Evolutionary conservation across 2,113 vertebrate species (phyloP).

Genomic region (Eurystomus gularis): DNA sequence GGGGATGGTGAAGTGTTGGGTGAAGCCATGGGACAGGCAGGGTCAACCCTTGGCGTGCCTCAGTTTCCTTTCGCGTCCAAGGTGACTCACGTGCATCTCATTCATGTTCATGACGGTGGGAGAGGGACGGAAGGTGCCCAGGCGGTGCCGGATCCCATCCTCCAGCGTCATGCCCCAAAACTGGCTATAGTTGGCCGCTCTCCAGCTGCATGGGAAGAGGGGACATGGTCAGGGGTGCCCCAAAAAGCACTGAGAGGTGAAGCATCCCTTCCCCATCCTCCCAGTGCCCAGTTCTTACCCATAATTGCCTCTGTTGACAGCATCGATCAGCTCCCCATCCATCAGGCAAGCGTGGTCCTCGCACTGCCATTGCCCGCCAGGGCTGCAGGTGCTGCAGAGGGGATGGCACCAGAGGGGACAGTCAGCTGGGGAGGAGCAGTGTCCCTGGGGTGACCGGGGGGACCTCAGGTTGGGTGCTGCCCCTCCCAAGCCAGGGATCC

Average conservation of each 20-base stretch:
- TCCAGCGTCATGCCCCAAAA: conserved; percentile 93
- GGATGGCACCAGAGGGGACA: not conserved
- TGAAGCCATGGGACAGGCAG: not conserved
- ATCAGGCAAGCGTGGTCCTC: conserved; percentile 89
- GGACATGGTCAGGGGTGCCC: rapidly evolving
- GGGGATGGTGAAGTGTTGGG: rapidly evolving
- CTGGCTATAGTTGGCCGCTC: conserved; percentile 90
- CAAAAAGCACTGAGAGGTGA: rapidly evolving
- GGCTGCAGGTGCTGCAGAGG: conserved; percentile 83
- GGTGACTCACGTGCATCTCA: conserved; percentile 86
- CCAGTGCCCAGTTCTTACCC: conserved; percentile 72
- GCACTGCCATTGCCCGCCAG: conserved; percentile 84
- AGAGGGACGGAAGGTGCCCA: conserved; percentile 90
- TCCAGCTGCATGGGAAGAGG: conserved; percentile 78
- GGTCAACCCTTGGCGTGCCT: not conserved
- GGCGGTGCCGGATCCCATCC: conserved; percentile 88
- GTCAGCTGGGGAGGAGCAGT: rapidly evolving
- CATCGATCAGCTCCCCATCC: conserved; percentile 82
- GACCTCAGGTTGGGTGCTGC: not conserved
- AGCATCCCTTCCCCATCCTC: rapidly evolving
- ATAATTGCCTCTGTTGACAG: conserved; percentile 84
- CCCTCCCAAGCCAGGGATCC: rapidly evolving
- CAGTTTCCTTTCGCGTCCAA: not conserved
- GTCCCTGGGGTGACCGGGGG: not conserved
- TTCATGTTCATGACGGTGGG: conserved; percentile 92